Evolutionary conservation across 2,797 vertebrate species (phyloP).

Genomic region (Neosilurus mollespiculum): DNA sequence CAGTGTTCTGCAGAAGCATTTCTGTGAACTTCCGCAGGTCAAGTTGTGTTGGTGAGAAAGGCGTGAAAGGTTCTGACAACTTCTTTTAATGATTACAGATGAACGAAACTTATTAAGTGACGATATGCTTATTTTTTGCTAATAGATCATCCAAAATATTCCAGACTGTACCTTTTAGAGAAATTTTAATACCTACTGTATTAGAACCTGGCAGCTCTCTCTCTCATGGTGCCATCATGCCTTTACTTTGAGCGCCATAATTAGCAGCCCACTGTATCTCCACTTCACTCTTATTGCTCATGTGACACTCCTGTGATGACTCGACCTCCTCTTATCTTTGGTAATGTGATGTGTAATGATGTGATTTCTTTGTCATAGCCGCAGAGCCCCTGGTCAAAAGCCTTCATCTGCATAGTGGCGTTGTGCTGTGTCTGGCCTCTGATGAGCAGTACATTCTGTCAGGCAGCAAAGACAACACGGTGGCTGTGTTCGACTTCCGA

Average conservation of each 20-base stretch:
- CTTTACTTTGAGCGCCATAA: neutral
- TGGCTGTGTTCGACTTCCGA: conserved; percentile 84
- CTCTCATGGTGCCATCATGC: neutral
- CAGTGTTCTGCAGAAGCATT: no score
- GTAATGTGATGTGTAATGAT: conserved; percentile 17
- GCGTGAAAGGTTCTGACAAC: no score
- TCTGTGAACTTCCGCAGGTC: no score
- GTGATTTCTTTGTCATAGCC: conserved; percentile 62
- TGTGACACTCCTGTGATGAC: neutral
- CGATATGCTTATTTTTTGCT: no score
- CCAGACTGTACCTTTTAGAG: no score
- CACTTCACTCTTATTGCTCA: neutral
- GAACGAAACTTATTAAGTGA: no score
- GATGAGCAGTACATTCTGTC: conserved; percentile 87
- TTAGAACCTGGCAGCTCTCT: neutral
- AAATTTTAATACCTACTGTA: neutral
- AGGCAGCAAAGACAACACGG: conserved; percentile 83
- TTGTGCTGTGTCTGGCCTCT: conserved; percentile 80
- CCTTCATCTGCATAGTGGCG: conserved; percentile 77
- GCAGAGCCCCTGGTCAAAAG: conserved; percentile 78
- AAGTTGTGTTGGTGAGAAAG: no score
- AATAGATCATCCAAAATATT: no score
- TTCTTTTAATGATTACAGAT: no score
- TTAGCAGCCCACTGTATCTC: neutral
- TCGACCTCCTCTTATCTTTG: neutral